Percentiles rank a stretch among this genome's conserved stretches.
Evolutionary conservation across 2,888 invertebrate species (phyloP).

Genomic region (Belgica antarctica): DNA sequence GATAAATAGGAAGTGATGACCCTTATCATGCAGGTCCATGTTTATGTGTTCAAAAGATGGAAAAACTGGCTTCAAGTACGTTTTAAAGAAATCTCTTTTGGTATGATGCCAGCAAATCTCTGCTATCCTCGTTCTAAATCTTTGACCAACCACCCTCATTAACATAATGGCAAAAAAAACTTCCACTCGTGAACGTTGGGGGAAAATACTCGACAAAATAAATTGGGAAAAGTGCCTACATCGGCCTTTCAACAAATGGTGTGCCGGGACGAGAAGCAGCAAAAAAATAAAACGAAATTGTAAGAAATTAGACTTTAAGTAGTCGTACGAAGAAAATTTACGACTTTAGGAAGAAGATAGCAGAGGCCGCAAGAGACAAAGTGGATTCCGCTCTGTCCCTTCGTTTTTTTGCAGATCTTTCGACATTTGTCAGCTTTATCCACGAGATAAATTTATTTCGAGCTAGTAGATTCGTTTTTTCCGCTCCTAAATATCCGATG

Average conservation of each 20-base stretch:
- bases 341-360: slow-evolving; percentile 39
- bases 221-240: slow-evolving; percentile 34
- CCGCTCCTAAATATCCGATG: background rate
- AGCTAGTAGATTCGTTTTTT: slow-evolving; percentile 21
- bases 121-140: no score
- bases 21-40: no score
- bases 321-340: slow-evolving; percentile 34
- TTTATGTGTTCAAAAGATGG: no score
- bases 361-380: slow-evolving; percentile 41
- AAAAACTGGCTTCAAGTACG: no score
- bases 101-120: no score
- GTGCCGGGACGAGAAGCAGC: background rate
- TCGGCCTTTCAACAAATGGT: slow-evolving; percentile 27
- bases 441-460: slow-evolving; percentile 36
- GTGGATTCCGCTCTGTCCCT: slow-evolving; percentile 39
- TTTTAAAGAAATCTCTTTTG: no score
- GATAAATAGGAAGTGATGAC: no score
- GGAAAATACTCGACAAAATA: slow-evolving; percentile 13
- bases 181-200: background rate
- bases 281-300: background rate
- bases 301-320: slow-evolving; percentile 37
- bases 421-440: background rate
- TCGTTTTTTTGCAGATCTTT: background rate
- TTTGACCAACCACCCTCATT: no score
- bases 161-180: background rate